Evolutionary conservation across 1,140 invertebrate species (phyloP).

Genomic region (Scaptomyza pallida): DNA sequence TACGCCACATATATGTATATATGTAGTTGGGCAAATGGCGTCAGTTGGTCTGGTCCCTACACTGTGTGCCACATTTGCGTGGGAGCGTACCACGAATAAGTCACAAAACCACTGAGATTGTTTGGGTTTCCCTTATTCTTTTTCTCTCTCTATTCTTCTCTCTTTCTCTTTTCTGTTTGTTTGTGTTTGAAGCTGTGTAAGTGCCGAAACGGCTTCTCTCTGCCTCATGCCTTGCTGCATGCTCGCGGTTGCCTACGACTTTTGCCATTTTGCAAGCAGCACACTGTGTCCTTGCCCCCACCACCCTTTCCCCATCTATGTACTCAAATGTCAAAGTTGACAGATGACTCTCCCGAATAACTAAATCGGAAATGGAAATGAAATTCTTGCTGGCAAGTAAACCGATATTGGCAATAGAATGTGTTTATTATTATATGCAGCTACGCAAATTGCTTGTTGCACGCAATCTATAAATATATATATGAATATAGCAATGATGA

Average conservation of each 20-base stretch:
- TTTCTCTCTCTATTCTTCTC: not conserved
- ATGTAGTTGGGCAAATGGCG: conserved; percentile 39
- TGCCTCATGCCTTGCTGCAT: too few relatives aligned
- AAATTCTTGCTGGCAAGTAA: conserved; percentile 29
- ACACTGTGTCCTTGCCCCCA: not conserved
- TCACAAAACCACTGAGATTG: not conserved
- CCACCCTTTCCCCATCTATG: not conserved
- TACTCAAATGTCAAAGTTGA: conserved; percentile 71
- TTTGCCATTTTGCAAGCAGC: conserved; percentile 58
- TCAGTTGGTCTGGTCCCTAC: conserved; percentile 46
- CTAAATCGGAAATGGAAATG: conserved; percentile 25
- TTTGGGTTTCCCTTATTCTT: not conserved
- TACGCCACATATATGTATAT: conserved; percentile 28
- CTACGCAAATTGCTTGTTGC: conserved; percentile 12
- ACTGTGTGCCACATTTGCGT: conserved; percentile 21
- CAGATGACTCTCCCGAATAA: conserved; percentile 25
- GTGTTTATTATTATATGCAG: conserved; percentile 47
- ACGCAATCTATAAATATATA: conserved; percentile 7
- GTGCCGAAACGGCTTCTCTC: conserved; percentile 25
- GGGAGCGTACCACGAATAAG: conserved; percentile 6
- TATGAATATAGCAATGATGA: conserved; percentile 2
- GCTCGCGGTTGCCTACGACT: conserved; percentile 28
- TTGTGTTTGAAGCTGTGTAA: conserved; percentile 37
- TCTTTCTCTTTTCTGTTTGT: not conserved
- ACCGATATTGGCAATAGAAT: conserved; percentile 12